Evolutionary conservation across 2,888 invertebrate species (phyloP).

Genomic region (Scelioninae gen. 1): DNA sequence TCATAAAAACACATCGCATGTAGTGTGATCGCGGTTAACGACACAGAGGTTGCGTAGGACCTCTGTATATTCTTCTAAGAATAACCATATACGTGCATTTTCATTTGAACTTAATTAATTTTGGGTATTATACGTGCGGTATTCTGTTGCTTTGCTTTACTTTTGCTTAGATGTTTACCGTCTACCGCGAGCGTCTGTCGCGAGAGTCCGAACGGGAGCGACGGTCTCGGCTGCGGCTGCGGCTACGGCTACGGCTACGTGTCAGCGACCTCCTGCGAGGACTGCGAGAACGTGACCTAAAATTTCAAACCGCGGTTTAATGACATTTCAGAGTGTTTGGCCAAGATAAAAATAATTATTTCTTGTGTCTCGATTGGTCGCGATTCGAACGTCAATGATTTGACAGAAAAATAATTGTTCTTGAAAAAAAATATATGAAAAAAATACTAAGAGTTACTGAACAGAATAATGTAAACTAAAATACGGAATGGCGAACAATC

Average conservation of each 20-base stretch:
- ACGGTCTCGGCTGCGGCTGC: constrained; percentile 82
- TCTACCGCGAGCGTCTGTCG: constrained; percentile 79
- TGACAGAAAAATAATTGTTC: too few species aligned
- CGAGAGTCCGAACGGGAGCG: constrained; percentile 83
- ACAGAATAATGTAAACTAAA: neutral
- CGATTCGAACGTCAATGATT: constrained; percentile 24
- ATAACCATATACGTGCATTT: constrained; percentile 21
- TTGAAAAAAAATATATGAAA: too few species aligned
- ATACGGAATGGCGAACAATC: constrained; percentile 68
- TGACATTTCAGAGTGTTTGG: constrained; percentile 31
- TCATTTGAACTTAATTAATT: neutral
- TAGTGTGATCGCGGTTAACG: too few species aligned
- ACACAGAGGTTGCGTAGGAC: too few species aligned
- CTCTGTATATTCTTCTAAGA: too few species aligned
- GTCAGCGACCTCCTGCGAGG: constrained; percentile 82
- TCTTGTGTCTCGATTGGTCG: constrained; percentile 36
- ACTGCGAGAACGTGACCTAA: constrained; percentile 83
- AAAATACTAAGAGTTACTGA: neutral
- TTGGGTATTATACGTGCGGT: constrained; percentile 20
- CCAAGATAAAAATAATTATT: constrained; percentile 37
- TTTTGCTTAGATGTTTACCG: constrained; percentile 70
- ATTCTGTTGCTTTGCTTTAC: constrained; percentile 1
- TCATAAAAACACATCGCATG: neutral
- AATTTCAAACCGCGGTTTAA: constrained; percentile 71
- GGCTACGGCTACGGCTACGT: constrained; percentile 83